These are phyloP conservation scores for Xanthia togata DNA, from an alignment of 2,888 invertebrate species.

Conservation along the genomic window DNA sequence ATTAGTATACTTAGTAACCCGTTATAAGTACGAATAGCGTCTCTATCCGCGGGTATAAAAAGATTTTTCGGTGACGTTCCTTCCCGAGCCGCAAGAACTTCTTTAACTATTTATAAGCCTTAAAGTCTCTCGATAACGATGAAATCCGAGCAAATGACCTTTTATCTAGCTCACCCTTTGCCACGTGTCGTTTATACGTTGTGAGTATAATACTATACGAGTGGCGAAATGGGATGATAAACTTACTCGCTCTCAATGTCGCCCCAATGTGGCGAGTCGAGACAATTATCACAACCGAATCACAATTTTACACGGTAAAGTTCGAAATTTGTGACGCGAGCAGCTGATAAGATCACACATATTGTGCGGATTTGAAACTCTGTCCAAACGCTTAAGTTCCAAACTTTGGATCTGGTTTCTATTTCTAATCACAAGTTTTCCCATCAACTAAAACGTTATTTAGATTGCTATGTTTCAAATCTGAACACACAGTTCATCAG, in stretches of 20 bases:
- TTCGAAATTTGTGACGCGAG: slow-evolving; percentile 33
- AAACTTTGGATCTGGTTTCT: slow-evolving; percentile 36
- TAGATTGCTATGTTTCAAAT: not conserved
- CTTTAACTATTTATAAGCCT: slow-evolving; percentile 81
- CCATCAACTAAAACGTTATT: slow-evolving; percentile 16
- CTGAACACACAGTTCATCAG: not conserved
- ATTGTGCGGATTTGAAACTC: slow-evolving; percentile 49
- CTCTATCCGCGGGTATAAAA: slow-evolving; percentile 36
- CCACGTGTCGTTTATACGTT: slow-evolving; percentile 71
- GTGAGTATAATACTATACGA: slow-evolving; percentile 72
- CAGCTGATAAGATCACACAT: slow-evolving; percentile 58
- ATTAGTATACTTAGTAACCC: not conserved
- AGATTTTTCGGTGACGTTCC: slow-evolving; percentile 28
- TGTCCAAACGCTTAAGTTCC: slow-evolving; percentile 10
- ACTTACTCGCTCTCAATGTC: slow-evolving; percentile 49
- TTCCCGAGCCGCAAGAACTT: slow-evolving; percentile 68
- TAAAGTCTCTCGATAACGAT: slow-evolving; percentile 75
- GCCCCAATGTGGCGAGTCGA: slow-evolving; percentile 40
- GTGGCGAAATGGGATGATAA: slow-evolving; percentile 64
- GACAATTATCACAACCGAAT: slow-evolving; percentile 56
- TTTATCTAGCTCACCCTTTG: slow-evolving; percentile 75
- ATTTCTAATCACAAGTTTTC: slow-evolving; percentile 31
- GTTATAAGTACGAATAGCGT: slow-evolving; percentile 23
- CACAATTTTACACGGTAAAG: slow-evolving; percentile 48
- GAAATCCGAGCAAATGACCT: slow-evolving; percentile 74